These are phyloP conservation scores for Aplidium turbinatum DNA, from an alignment of 23 tunicate species.

Conservation along the genomic window DNA sequence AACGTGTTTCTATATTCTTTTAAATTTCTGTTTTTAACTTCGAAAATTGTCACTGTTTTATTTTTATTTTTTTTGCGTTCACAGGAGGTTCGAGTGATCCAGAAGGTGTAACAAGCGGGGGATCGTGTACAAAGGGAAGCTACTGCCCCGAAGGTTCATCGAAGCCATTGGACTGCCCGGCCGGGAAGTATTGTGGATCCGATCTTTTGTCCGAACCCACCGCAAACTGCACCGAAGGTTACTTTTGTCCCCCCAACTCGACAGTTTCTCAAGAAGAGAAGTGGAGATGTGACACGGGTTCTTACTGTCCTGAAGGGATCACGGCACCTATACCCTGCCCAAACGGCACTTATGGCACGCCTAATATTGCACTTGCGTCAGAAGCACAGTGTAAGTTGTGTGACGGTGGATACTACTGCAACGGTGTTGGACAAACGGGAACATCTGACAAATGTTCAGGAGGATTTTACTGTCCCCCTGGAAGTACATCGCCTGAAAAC, in stretches of 20 bases:
- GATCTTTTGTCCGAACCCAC: constrained; percentile 28
- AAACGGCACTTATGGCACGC: constrained; percentile 64
- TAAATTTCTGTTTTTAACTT: too few relatives aligned
- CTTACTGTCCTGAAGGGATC: constrained; percentile 87
- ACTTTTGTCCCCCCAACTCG: constrained; percentile 66
- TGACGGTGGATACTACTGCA: constrained; percentile 63
- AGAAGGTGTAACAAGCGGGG: neutral
- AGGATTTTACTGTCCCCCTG: constrained; percentile 85
- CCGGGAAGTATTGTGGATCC: constrained; percentile 66
- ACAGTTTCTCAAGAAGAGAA: neutral
- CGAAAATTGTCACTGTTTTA: too few relatives aligned
- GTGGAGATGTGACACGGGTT: constrained; percentile 24
- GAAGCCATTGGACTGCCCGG: constrained; percentile 52
- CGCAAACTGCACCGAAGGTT: constrained; percentile 63
- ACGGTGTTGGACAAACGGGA: constrained; percentile 41
- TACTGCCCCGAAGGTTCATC: constrained; percentile 69
- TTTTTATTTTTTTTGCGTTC: too few relatives aligned
- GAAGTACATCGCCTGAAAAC: constrained; percentile 25
- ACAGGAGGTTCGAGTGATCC: constrained; percentile 9
- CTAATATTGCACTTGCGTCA: constrained; percentile 3
- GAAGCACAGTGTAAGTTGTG: constrained; percentile 50
- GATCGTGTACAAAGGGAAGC: constrained; percentile 48
- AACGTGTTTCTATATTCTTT: too few relatives aligned
- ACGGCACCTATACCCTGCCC: constrained; percentile 66
- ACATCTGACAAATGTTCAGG: constrained; percentile 56